Evolutionary conservation across 2,888 invertebrate genomes (phyloP).

Genomic region (Lithophane leautieri): DNA sequence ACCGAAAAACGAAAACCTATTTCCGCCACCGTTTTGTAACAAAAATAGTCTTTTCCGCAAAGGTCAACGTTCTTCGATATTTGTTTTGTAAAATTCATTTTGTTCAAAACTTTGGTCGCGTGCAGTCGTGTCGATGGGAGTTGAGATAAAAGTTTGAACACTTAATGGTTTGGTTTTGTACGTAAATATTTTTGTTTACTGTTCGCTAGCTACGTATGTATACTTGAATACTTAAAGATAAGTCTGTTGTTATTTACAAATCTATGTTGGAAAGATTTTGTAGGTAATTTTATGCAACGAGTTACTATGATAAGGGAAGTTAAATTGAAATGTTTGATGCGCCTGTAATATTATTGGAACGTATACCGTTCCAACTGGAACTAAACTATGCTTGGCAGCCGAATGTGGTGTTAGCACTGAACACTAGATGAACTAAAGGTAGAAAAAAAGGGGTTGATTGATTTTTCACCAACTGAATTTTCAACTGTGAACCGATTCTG

Average conservation of each 20-base stretch:
- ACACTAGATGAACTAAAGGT: no score
- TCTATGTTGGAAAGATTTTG: not conserved
- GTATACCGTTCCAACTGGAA: not conserved
- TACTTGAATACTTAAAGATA: constrained; percentile 2
- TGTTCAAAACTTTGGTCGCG: constrained; percentile 39
- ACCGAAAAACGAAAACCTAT: constrained; percentile 3
- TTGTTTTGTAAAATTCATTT: constrained; percentile 47
- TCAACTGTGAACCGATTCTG: no score
- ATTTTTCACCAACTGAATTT: no score
- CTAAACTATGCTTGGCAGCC: no score
- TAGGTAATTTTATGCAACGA: not conserved
- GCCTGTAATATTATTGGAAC: not conserved
- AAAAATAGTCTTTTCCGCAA: constrained; percentile 17
- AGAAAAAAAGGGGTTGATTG: no score
- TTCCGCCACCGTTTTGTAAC: constrained; percentile 10
- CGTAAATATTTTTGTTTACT: constrained; percentile 38
- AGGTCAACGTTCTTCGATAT: constrained; percentile 57
- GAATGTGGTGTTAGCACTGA: no score
- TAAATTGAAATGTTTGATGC: not conserved
- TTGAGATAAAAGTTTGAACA: constrained; percentile 38
- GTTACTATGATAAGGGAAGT: not conserved
- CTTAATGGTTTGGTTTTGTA: constrained; percentile 19
- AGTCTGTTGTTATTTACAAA: constrained; percentile 5
- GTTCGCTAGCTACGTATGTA: not conserved
- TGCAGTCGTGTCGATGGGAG: constrained; percentile 46